A percentile compares a stretch with the other conserved stretches of the same genome.
Conservation (phyloP, 2,797 vertebrate genomes). For the Acanthis flammea region DNA sequence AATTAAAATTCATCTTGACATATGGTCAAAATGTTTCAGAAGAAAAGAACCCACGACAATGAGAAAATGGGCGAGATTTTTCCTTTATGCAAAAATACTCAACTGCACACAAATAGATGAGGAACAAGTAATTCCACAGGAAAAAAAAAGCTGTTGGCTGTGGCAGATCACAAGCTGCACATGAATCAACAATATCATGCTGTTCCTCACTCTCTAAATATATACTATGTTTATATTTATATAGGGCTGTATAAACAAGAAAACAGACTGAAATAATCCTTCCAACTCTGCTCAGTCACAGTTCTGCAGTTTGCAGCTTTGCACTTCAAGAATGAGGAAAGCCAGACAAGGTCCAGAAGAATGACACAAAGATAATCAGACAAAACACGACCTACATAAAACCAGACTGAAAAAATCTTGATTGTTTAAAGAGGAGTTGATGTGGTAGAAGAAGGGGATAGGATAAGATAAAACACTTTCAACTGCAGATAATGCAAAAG, state of each 20-base stretch:
- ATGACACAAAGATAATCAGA: background rate
- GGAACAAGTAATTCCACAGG: slow-evolving; percentile 20
- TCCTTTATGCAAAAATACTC: background rate
- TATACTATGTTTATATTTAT: slow-evolving; percentile 33
- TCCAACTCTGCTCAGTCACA: background rate
- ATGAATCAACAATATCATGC: slow-evolving; percentile 38
- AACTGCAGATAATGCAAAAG: background rate
- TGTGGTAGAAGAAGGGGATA: background rate
- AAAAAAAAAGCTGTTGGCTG: slow-evolving; percentile 28
- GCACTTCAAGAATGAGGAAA: background rate
- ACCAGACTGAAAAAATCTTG: background rate
- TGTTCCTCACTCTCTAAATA: slow-evolving; percentile 31
- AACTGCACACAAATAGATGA: background rate
- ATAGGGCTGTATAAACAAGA: slow-evolving; percentile 17
- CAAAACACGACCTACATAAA: slow-evolving; percentile 15
- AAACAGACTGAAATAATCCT: slow-evolving; percentile 13
- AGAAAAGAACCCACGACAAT: background rate
- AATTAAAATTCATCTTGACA: slow-evolving; percentile 7
- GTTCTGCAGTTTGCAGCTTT: background rate
- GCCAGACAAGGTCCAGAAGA: background rate
- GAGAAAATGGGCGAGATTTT: background rate
- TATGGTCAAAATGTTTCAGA: background rate
- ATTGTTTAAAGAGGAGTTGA: background rate
- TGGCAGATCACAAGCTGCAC: slow-evolving; percentile 33
- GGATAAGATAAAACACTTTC: background rate